A percentile compares a stretch with the other conserved stretches of the same genome.
Conservation (phyloP, 2,888 invertebrate genomes). For the Timema podura region DNA sequence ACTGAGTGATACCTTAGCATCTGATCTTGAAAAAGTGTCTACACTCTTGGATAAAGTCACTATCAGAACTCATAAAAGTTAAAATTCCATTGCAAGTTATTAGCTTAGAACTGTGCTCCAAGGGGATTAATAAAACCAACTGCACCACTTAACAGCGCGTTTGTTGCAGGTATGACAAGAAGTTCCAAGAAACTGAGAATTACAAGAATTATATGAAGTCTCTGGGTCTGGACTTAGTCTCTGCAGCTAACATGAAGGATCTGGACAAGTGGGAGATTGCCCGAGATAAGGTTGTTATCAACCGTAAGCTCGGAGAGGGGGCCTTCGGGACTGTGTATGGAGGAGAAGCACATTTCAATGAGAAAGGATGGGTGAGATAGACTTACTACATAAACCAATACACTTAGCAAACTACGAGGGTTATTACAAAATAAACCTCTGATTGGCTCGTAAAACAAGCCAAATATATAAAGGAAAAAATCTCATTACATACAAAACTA, state of each 20-base stretch:
- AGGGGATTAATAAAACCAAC: no score
- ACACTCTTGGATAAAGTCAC: no score
- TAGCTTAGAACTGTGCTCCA: no score
- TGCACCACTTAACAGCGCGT: neutral
- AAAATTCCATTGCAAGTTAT: no score
- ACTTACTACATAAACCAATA: neutral
- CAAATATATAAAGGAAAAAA: no score
- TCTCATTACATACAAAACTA: no score
- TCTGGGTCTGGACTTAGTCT: slow-evolving; percentile 60
- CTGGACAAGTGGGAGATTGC: slow-evolving; percentile 87
- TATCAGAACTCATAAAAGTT: no score
- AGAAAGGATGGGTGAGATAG: slow-evolving; percentile 61
- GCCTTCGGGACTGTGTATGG: slow-evolving; percentile 92
- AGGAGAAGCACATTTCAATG: slow-evolving; percentile 73
- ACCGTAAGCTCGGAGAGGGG: slow-evolving; percentile 80
- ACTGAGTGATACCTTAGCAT: no score
- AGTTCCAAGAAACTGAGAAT: slow-evolving; percentile 57
- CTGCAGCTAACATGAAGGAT: slow-evolving; percentile 45
- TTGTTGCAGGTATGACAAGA: slow-evolving; percentile 56
- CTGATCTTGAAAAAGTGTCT: no score
- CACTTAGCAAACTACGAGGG: no score
- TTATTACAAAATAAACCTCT: no score
- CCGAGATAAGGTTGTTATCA: slow-evolving; percentile 78
- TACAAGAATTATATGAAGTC: slow-evolving; percentile 60
- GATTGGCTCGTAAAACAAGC: no score